Base-by-base conservation (phyloP, 1,140 invertebrate species). In the Dinoponera quadriceps region DNA sequence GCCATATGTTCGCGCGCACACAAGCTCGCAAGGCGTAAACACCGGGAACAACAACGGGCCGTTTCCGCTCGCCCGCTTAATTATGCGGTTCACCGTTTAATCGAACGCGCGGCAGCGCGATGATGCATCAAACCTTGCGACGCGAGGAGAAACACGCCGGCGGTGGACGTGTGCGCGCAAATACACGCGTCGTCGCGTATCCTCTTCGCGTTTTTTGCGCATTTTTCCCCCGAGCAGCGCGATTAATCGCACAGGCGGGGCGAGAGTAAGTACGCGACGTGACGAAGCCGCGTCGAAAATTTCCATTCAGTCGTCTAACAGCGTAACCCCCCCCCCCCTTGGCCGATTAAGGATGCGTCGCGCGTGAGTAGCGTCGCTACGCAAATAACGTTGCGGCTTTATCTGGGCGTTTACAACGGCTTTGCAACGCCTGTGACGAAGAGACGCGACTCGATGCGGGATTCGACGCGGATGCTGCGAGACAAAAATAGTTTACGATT, bases 241-340 rank as follows among this genome's bases (percentile, higher is more conserved):
- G 25, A 75, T 75, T 63, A 75, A 75, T 75, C 29, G 63, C 44
- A 44, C 11, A 75, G 27, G 27, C 9, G 25, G 11, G 13, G 1
- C 55, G n/a, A n/a, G n/a, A n/a, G n/a, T n/a, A n/a, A n/a, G 29
- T 20, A 74, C 27, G 48, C 62, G n/a, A 14, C 60, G n/a, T 33
- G 38, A 44, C 27, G 20, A n/a, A n/a, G n/a, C 48, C 16, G 60
- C 65, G 54, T 55, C 22, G 51, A 77, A 77, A 77, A 77, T 77
- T 66, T 77, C 74, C 60, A 77, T 77, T 77, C 60, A 69, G 66
- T 68, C 84, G 72, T 83, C 63, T 44, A 11, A 44, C 38, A 44
- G 77, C 54, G n/a, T n/a, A n/a, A n/a, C n/a, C n/a, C n/a, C n/a
- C n/a, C n/a, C n/a, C n/a, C n/a, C n/a, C n/a, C n/a, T 20, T 63